Evolutionary conservation across 2,113 vertebrate genomes (phyloP).

Genomic region (Galeopterus variegatus): DNA sequence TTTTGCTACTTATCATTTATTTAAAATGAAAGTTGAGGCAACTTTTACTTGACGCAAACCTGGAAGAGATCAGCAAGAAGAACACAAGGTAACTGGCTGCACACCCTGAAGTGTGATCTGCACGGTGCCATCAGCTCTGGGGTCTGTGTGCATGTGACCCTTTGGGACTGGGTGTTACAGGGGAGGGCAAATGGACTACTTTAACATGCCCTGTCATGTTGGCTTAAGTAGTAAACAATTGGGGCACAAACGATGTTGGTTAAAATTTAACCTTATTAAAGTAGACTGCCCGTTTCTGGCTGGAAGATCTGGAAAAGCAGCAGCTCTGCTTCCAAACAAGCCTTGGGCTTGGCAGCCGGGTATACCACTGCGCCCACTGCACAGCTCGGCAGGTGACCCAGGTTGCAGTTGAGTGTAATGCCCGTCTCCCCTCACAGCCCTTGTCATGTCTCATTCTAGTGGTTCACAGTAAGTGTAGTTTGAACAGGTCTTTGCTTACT

Average conservation of each 20-base stretch:
- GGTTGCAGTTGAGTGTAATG: neutral
- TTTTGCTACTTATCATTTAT: slow-evolving; percentile 41
- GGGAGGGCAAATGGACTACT: neutral
- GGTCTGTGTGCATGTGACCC: neutral
- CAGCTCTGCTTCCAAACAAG: no score
- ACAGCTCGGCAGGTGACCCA: no score
- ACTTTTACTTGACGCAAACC: neutral
- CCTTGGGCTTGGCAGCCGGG: neutral
- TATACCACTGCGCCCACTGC: fast-evolving
- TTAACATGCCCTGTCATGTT: neutral
- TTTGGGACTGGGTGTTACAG: neutral
- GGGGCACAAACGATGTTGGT: neutral
- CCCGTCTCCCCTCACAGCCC: neutral
- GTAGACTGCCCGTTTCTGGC: neutral
- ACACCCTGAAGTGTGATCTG: neutral
- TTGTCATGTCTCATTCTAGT: neutral
- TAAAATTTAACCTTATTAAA: neutral
- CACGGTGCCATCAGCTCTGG: neutral
- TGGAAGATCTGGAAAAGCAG: neutral
- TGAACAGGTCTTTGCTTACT: neutral
- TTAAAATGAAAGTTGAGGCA: neutral
- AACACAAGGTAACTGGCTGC: slow-evolving; percentile 39
- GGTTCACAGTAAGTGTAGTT: neutral
- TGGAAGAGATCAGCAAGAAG: slow-evolving; percentile 42
- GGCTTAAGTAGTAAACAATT: neutral